Percentiles rank a stretch among this genome's conserved stretches.
These are phyloP conservation scores for Plodia interpunctella DNA, from an alignment of 1,140 invertebrate genomes.

Conservation along the genomic window DNA sequence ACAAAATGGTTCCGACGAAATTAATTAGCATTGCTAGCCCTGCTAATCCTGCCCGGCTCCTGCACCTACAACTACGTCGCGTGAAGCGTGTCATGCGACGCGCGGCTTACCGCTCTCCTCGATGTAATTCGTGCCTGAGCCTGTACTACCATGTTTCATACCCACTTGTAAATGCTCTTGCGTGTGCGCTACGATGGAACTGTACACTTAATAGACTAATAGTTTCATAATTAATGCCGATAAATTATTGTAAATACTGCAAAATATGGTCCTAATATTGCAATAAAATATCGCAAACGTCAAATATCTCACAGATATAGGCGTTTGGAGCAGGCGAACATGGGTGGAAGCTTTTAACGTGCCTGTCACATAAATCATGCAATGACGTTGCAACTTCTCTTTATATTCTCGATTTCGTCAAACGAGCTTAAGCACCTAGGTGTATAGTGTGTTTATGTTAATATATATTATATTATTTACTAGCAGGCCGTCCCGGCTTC, in stretches of 20 bases:
- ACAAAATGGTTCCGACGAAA: neutral
- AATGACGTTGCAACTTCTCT: neutral
- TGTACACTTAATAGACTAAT: too few relatives aligned
- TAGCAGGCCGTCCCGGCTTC: too few relatives aligned
- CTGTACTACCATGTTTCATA: neutral
- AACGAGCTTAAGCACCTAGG: neutral
- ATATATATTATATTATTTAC: neutral
- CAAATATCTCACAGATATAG: constrained; percentile 12
- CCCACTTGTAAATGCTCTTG: neutral
- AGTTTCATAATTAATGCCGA: neutral
- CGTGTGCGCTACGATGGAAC: neutral
- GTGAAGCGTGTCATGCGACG: neutral
- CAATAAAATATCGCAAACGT: neutral
- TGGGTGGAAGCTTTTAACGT: neutral
- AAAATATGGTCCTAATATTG: neutral
- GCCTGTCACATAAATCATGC: neutral
- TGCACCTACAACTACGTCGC: neutral
- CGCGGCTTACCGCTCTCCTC: neutral
- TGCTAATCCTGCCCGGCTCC: neutral
- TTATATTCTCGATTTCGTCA: neutral
- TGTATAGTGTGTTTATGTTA: neutral
- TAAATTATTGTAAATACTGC: neutral
- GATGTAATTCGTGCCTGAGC: neutral
- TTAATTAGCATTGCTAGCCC: neutral
- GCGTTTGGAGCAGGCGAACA: constrained; percentile 14